Base-by-base conservation (phyloP, 2,888 invertebrate species). In the Drosophila pseudotalamancana region DNA sequence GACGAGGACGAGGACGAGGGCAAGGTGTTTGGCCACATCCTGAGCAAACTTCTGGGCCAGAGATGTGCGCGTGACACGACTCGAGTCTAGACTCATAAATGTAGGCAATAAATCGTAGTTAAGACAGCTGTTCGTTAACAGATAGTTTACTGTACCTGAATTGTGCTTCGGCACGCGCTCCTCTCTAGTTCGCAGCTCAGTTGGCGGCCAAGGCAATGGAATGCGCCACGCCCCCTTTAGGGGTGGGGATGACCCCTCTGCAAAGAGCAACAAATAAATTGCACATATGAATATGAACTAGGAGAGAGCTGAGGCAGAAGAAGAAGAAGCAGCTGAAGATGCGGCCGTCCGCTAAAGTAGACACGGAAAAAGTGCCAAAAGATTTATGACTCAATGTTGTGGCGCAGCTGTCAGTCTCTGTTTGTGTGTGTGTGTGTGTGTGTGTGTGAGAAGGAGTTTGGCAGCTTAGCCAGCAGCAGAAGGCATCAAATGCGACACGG, bases 221-320 rank as follows among this genome's bases (percentile, higher is more conserved):
- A 62, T 29, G 39, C 35, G 37, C 12, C 29, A 29, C 50, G 40
- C 37, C 4, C 11, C 50, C 11, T 16, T 31, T 46, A 25, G 50
- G 18, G 45, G 45, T 12, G n/a, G 19, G 21, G 4, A 6, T 1
- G 31, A 21, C 6, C 39, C 32, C 29, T 37, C 64, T n/a, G n/a
- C 72, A 70, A 71, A 74, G 72, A 77, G 73, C 80, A 82, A 85
- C 76, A 82, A 83, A 85, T 80, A 84, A 81, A 77, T 79, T 53
- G 77, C 75, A 74, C 69, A 83, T 79, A 80, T 78, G 65, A 55
- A 55, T 49, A 53, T 56, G 27, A 63, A 62, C 46, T 54, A 6
- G 19, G 11, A 32, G 8, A 6, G 37, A 11, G 16, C 14, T n/a
- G 14, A 9, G 23, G 32, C 12, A n/a, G 11, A n/a, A 34, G 6